Evolutionary conservation across 2,888 invertebrate species (phyloP).

Genomic region (Laspeyria flexula): DNA sequence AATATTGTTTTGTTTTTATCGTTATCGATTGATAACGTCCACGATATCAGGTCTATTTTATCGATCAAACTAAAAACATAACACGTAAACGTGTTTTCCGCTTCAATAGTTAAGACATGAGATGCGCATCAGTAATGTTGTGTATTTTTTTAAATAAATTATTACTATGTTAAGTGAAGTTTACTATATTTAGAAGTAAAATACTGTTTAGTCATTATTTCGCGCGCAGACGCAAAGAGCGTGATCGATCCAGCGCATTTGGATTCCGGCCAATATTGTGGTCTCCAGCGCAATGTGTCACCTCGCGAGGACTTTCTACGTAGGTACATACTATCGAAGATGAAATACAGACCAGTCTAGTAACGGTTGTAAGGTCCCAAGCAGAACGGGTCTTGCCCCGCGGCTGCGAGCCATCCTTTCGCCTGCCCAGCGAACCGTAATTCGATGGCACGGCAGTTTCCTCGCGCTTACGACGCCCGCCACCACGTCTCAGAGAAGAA

Average conservation of each 20-base stretch:
- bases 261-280: slow-evolving; percentile 75
- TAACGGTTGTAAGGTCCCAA: slow-evolving; percentile 87
- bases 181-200: slow-evolving; percentile 26
- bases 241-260: slow-evolving; percentile 79
- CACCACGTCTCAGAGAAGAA: slow-evolving; percentile 90
- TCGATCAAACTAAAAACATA: slow-evolving; percentile 28
- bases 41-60: slow-evolving; percentile 26
- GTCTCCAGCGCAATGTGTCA: slow-evolving; percentile 65
- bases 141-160: not conserved
- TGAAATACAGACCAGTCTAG: slow-evolving; percentile 84
- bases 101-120: slow-evolving; percentile 5
- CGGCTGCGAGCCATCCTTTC: slow-evolving; percentile 77
- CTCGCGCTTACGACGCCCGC: slow-evolving; percentile 77
- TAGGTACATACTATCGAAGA: slow-evolving; percentile 40
- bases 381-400: slow-evolving; percentile 84
- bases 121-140: not conserved
- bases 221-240: slow-evolving; percentile 67
- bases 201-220: slow-evolving; percentile 66
- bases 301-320: slow-evolving; percentile 30
- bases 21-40: slow-evolving; percentile 28
- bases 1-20: slow-evolving; percentile 37
- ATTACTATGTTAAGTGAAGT: slow-evolving; percentile 10
- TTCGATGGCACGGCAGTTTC: slow-evolving; percentile 68
- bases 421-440: slow-evolving; percentile 84
- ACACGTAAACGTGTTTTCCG: slow-evolving; percentile 21